phyloP scores from a whole-genome alignment of 2,797 vertebrate species.

The Uromys caudimaculatus region DNA sequence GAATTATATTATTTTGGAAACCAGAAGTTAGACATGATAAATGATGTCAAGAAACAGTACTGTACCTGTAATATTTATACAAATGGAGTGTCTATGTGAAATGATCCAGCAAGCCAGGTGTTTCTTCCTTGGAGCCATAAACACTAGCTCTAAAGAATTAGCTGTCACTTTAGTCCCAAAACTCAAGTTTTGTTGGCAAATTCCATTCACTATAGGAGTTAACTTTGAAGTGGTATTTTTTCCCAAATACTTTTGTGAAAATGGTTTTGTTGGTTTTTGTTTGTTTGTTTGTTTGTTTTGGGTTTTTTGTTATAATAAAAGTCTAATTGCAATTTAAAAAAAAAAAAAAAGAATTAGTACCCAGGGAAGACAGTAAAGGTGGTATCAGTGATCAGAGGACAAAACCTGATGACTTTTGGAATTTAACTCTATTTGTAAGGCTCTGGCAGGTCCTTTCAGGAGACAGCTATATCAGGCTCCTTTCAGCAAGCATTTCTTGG shows the following conservation, averaged over 20 bases:
- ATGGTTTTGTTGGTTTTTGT: background rate
- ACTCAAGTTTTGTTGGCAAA: slow-evolving; percentile 65
- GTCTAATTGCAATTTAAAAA: slow-evolving; percentile 76
- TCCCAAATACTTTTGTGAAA: slow-evolving; percentile 85
- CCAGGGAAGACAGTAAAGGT: too few species aligned
- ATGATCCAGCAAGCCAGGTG: slow-evolving; percentile 25
- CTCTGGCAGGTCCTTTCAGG: too few species aligned
- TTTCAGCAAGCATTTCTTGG: too few species aligned
- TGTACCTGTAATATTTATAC: slow-evolving; percentile 8
- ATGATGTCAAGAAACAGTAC: slow-evolving; percentile 31
- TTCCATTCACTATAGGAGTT: slow-evolving; percentile 69
- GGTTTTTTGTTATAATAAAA: slow-evolving; percentile 84
- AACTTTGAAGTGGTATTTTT: slow-evolving; percentile 83
- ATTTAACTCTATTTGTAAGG: too few species aligned
- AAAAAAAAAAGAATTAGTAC: too few species aligned
- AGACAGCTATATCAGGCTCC: too few species aligned
- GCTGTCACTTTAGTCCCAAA: slow-evolving; percentile 73
- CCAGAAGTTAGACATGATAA: background rate
- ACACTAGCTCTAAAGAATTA: slow-evolving; percentile 54
- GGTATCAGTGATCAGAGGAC: too few species aligned
- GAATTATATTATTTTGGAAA: too few species aligned
- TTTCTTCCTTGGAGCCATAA: slow-evolving; percentile 41
- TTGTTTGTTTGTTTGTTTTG: background rate
- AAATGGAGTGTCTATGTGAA: background rate
- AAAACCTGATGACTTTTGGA: too few species aligned